Evolutionary conservation across 1,140 invertebrate genomes (phyloP).

Genomic region (Drosophila tani): DNA sequence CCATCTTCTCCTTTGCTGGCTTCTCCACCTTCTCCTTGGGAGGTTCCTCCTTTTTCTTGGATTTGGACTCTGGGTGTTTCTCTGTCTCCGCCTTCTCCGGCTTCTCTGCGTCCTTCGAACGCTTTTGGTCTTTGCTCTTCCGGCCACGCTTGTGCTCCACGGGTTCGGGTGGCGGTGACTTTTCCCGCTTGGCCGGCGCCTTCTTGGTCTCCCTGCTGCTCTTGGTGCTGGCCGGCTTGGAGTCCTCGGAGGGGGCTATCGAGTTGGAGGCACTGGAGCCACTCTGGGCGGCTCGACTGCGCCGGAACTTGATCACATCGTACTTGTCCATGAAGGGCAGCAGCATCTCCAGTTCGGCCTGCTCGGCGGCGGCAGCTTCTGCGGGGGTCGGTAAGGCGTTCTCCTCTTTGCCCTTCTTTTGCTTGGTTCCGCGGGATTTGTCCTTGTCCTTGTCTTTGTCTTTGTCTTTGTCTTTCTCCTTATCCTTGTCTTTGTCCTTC

Average conservation of each 20-base stretch:
- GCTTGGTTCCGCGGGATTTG: constrained; percentile 47
- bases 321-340: constrained; percentile 86
- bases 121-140: constrained; percentile 63
- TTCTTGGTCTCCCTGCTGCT: constrained; percentile 43
- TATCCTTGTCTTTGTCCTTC: constrained; percentile 52
- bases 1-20: constrained; percentile 28
- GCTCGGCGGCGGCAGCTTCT: constrained; percentile 68
- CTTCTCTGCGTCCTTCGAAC: constrained; percentile 40
- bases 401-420: constrained; percentile 69
- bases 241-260: constrained; percentile 56
- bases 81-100: constrained; percentile 36
- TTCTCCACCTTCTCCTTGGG: constrained; percentile 2
- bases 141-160: constrained; percentile 59
- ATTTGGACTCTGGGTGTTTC: constrained; percentile 33
- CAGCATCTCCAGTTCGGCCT: constrained; percentile 75
- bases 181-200: constrained; percentile 42
- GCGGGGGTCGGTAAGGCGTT: constrained; percentile 46
- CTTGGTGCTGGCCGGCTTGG: constrained; percentile 57
- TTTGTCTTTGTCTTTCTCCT: constrained; percentile 43
- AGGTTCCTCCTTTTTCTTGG: constrained; percentile 60
- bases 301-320: constrained; percentile 88
- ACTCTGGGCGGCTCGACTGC: constrained; percentile 85
- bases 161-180: constrained; percentile 22
- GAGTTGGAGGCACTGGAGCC: constrained; percentile 56
- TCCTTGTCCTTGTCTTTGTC: constrained; percentile 48